Evolutionary conservation across 1,140 invertebrate species (phyloP), one percentile per base, ranked within the genome.

Genomic region (Liolophura sinensis): DNA sequence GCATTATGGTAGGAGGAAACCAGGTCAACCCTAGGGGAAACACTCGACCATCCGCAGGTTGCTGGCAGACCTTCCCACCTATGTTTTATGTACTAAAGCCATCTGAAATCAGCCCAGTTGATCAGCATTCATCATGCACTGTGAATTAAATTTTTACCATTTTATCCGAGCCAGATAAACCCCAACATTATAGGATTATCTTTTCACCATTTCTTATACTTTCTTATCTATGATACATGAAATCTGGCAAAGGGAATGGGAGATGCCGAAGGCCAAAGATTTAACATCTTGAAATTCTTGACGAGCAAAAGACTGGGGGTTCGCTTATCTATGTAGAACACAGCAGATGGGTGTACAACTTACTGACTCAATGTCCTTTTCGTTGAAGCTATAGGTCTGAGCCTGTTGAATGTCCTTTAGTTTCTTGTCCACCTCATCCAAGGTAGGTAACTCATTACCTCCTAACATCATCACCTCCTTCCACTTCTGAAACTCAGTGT

Each of bases 401-500:
- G 94, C 94, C 74, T 94, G 91, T 74, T 93, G 91, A 48, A 99
- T 93, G 75, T 98, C 95, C 57, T 89, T 90, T 5, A 91, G 83
- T 81, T 99, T 99, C 62, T 89, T 89, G 14, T 95, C 89, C 1
- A 99, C 87, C 67, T 92, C 90, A 27, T 95, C 92, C 48, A 92
- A 87, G 0, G 92, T 93, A 1, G 97, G 96, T 65, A 97, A 87
- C 0, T 89, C 87, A 50, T 93, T 89, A 40, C 90, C 90, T 52
- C 93, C 90, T 1, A 90, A 83, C 46, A 88, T 87, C 80, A 95
- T 94, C 0, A 92, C 89, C 73, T 94, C 91, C 74, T 91, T 89
- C 96, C 96, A 99, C 80, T 97, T 96, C 49, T 89, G 87, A 80
- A 95, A 99, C 85, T 99, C 97, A 4, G 88, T 90, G 24, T 97